A percentile compares a stretch with the other conserved stretches of the same genome.
These are phyloP conservation scores for Spongilla lacustris DNA, from an alignment of 37 sponge, comb jelly and placozoan species.

Conservation along the genomic window DNA sequence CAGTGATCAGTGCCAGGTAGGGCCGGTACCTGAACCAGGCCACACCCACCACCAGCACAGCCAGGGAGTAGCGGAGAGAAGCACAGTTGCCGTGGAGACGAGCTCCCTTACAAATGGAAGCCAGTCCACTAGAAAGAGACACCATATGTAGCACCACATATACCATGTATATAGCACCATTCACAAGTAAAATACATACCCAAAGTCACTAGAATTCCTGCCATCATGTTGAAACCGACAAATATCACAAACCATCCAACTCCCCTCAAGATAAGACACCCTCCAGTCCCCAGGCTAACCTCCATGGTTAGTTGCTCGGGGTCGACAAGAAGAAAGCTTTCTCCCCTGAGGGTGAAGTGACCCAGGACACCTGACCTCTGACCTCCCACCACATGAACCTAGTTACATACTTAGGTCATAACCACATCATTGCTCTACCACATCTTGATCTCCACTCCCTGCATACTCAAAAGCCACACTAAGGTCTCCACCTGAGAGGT, in stretches of 20 bases:
- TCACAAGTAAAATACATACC: too few species aligned
- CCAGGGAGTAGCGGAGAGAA: slow-evolving; percentile 22
- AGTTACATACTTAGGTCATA: background rate
- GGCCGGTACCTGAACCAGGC: slow-evolving; percentile 69
- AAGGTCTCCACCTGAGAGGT: slow-evolving; percentile 40
- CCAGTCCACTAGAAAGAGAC: slow-evolving; percentile 30
- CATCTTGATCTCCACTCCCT: slow-evolving; percentile 5
- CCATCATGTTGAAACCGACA: slow-evolving; percentile 39
- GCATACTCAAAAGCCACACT: slow-evolving; percentile 34
- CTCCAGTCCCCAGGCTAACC: background rate
- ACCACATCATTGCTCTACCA: too few species aligned
- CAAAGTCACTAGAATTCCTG: slow-evolving; percentile 21
- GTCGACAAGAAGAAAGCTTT: slow-evolving; percentile 13
- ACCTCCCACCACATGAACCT: slow-evolving; percentile 43
- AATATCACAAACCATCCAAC: slow-evolving; percentile 36
- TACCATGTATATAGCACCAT: too few species aligned
- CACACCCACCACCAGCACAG: slow-evolving; percentile 43
- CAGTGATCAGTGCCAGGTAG: slow-evolving; percentile 25
- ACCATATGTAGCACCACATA: too few species aligned
- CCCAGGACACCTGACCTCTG: slow-evolving; percentile 30
- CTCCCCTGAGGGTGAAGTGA: slow-evolving; percentile 9
- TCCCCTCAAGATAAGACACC: slow-evolving; percentile 11
- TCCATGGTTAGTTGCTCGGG: slow-evolving; percentile 22
- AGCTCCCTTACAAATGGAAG: slow-evolving; percentile 56
- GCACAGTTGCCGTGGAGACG: slow-evolving; percentile 28